Evolutionary conservation across 2,797 vertebrate species (phyloP).

Genomic region (Orestias chungarensis): DNA sequence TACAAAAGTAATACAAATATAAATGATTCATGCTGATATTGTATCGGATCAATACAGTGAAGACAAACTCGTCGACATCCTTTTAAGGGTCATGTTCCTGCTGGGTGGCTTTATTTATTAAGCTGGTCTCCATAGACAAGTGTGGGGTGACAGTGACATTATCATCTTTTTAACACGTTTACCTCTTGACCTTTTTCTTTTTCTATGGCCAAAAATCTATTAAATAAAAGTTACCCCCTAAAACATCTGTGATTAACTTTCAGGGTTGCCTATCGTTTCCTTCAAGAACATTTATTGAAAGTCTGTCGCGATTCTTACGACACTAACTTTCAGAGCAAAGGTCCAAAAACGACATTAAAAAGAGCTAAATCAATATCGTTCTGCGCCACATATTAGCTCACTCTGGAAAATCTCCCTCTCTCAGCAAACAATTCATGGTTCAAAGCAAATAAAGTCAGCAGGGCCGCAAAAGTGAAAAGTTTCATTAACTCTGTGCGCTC

Average conservation of each 20-base stretch:
- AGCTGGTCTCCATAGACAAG: no score
- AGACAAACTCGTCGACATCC: not conserved
- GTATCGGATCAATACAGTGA: no score
- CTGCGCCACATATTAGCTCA: not conserved
- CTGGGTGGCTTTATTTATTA: not conserved
- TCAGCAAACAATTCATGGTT: not conserved
- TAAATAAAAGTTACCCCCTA: no score
- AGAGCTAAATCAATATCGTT: not conserved
- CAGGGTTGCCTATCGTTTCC: not conserved
- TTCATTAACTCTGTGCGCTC: conserved; percentile 40
- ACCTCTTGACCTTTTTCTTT: no score
- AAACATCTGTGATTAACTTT: not conserved
- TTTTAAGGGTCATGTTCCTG: not conserved
- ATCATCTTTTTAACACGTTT: no score
- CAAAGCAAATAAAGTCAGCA: conserved; percentile 40
- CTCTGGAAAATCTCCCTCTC: conserved; percentile 3
- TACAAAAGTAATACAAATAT: no score
- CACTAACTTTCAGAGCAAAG: not conserved
- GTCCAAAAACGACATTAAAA: conserved; percentile 1
- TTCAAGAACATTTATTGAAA: not conserved
- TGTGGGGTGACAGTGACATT: no score
- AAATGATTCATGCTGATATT: no score
- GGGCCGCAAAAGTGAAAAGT: conserved; percentile 38
- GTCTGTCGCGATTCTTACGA: not conserved
- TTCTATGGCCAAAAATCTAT: no score